Percentiles rank a stretch among this genome's conserved stretches.
phyloP scores from a whole-genome alignment of 1,140 invertebrate genomes.

The Hylyphantes graminicola region DNA sequence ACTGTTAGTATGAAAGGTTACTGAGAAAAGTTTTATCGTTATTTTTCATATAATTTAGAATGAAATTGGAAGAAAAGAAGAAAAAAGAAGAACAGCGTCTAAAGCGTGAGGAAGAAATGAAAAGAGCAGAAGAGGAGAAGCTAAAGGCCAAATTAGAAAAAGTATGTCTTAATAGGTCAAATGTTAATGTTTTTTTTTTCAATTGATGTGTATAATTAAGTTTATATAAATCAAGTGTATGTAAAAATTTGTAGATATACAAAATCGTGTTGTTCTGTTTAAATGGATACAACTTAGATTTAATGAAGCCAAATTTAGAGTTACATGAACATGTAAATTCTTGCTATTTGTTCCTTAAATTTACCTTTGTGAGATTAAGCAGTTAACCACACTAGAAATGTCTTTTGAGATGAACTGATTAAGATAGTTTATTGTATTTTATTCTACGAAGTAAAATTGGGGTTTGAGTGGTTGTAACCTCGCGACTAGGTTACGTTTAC shows the following conservation, averaged over 20 bases:
- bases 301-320: too few species aligned
- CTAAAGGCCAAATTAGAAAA: constrained; percentile 47
- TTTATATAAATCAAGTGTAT: not conserved
- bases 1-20: not conserved
- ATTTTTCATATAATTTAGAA: constrained; percentile 14
- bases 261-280: too few species aligned
- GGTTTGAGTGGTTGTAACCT: too few species aligned
- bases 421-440: too few species aligned
- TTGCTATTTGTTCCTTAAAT: not conserved
- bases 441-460: too few species aligned
- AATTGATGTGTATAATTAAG: not conserved
- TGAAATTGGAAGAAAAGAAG: constrained; percentile 51
- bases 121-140: constrained; percentile 57
- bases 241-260: too few species aligned
- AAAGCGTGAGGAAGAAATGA: constrained; percentile 44
- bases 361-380: not conserved
- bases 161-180: constrained; percentile 9
- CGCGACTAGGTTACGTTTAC: too few species aligned
- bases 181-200: not conserved
- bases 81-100: constrained; percentile 41
- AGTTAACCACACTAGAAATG: too few species aligned
- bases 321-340: not conserved
- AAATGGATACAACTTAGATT: too few species aligned
- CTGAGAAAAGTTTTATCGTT: not conserved
- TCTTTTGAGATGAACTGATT: too few species aligned